A percentile compares a stretch with the other conserved stretches of the same genome.
These are phyloP conservation scores for Euura saliciscinereae DNA, from an alignment of 1,140 invertebrate species.

Conservation along the genomic window DNA sequence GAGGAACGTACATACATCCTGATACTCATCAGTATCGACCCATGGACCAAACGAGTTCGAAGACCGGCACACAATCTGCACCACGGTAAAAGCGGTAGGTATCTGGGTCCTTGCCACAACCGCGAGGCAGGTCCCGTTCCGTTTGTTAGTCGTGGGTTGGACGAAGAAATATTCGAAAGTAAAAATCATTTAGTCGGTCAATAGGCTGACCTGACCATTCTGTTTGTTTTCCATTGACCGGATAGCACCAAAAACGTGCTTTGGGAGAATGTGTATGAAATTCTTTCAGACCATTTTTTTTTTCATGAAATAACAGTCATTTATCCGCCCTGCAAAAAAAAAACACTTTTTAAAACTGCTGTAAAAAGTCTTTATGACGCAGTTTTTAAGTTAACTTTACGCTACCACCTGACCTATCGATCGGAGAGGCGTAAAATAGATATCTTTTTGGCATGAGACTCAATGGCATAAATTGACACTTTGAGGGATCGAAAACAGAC, in stretches of 20 bases:
- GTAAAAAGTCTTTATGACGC: background rate
- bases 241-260: no score
- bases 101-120: background rate
- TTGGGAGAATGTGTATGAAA: no score
- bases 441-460: no score
- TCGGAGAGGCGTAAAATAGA: no score
- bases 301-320: background rate
- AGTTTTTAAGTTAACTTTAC: no score
- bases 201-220: background rate
- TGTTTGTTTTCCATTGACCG: no score
- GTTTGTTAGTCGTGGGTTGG: background rate
- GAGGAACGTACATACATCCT: no score
- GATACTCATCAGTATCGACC: background rate
- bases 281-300: no score
- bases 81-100: background rate
- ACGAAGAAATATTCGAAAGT: background rate
- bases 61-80: background rate
- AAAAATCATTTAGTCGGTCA: conserved; percentile 4
- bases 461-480: no score
- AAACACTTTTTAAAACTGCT: background rate
- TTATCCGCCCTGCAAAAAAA: background rate
- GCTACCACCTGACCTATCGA: no score
- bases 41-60: background rate
- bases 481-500: no score
- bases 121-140: background rate